Evolutionary conservation across 1,140 invertebrate species (phyloP).

Genomic region (Temnothorax nylanderi): DNA sequence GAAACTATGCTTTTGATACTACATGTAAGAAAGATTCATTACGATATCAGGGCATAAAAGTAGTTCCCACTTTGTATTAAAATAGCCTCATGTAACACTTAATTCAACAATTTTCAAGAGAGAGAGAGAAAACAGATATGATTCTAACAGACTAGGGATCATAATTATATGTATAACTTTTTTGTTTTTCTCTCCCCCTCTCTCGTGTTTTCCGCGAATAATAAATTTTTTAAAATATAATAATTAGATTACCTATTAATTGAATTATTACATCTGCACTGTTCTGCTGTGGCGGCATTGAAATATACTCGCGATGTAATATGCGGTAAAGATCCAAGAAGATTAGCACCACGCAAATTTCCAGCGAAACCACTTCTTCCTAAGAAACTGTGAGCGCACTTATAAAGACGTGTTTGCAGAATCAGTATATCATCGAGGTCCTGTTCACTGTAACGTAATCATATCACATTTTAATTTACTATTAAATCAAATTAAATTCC

Average conservation of each 20-base stretch:
- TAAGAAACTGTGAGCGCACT: constrained; percentile 88
- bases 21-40: constrained; percentile 15
- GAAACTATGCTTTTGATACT: constrained; percentile 2
- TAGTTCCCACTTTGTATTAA: constrained; percentile 21
- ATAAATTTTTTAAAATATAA: constrained; percentile 41
- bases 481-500: neutral
- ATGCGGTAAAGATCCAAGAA: constrained; percentile 84
- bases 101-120: constrained; percentile 27
- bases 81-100: constrained; percentile 40
- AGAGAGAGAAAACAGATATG: neutral
- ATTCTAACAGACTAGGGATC: neutral
- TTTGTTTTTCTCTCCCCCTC: constrained; percentile 30
- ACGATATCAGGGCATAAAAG: neutral
- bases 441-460: constrained; percentile 85
- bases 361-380: constrained; percentile 85
- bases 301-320: constrained; percentile 84
- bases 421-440: constrained; percentile 89
- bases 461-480: neutral
- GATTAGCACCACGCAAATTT: constrained; percentile 81
- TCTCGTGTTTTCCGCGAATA: neutral
- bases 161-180: neutral
- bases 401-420: constrained; percentile 88
- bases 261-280: constrained; percentile 82
- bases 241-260: constrained; percentile 77
- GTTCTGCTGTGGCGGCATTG: constrained; percentile 80